Percentiles rank a stretch among this genome's conserved stretches.
Evolutionary conservation across 1,140 invertebrate species (phyloP).

Genomic region (Brachionus manjavacas): DNA sequence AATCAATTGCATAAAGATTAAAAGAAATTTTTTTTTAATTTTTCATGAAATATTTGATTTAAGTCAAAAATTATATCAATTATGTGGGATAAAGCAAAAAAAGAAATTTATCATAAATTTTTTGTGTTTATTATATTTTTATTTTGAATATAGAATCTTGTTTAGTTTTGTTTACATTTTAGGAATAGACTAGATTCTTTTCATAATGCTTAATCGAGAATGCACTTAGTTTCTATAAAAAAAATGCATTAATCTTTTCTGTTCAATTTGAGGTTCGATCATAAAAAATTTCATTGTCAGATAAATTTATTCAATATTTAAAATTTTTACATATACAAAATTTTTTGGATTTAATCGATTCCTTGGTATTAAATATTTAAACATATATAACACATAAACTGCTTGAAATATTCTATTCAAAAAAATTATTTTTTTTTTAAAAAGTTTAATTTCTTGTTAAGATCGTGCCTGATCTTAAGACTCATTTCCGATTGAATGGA

Average conservation of each 20-base stretch:
- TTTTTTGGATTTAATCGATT: not conserved
- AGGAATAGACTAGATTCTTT: not conserved
- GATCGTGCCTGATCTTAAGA: not conserved
- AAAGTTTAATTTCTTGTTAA: not conserved
- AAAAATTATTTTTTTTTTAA: not conserved
- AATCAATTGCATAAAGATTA: not conserved
- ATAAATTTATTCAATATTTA: not conserved
- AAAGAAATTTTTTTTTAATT: not conserved
- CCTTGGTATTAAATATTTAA: not conserved
- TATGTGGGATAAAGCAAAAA: not conserved
- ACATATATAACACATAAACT: too few species aligned
- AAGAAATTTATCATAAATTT: not conserved
- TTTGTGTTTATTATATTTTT: not conserved
- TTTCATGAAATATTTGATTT: not conserved
- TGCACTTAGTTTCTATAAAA: not conserved
- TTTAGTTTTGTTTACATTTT: not conserved
- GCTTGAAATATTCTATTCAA: not conserved
- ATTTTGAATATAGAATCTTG: not conserved
- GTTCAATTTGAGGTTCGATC: not conserved
- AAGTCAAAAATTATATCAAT: too few species aligned
- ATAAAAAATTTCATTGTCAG: not conserved
- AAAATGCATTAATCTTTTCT: not conserved
- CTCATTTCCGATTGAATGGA: not conserved
- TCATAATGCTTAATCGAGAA: not conserved
- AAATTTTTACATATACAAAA: not conserved